These are phyloP conservation scores for Dusona sp. DNA, from an alignment of 2,888 invertebrate species.

Conservation along the genomic window DNA sequence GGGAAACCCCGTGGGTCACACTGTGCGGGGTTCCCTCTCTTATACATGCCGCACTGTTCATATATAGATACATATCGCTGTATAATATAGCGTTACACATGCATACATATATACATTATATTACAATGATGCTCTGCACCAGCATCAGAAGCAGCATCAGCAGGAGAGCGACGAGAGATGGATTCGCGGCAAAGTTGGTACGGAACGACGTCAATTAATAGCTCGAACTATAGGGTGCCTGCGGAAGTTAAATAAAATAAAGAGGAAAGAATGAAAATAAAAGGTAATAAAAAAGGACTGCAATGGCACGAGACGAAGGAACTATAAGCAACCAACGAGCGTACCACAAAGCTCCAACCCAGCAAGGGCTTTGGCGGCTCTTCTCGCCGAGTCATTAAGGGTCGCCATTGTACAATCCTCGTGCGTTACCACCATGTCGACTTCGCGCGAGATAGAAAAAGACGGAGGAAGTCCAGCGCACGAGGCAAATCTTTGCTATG, in stretches of 20 bases:
- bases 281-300: not conserved
- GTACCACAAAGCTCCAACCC: conserved; percentile 19
- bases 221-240: conserved; percentile 82
- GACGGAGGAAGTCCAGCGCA: not conserved
- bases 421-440: conserved; percentile 76
- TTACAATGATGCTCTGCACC: conserved; percentile 41
- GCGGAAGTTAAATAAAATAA: conserved; percentile 82
- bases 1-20: conserved; percentile 66
- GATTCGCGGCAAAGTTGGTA: conserved; percentile 82
- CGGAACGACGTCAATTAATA: conserved; percentile 83
- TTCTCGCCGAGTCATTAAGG: conserved; percentile 80
- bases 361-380: conserved; percentile 82
- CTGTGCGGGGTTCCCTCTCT: conserved; percentile 57
- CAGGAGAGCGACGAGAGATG: conserved; percentile 75
- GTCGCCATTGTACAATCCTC: conserved; percentile 79
- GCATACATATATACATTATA: not conserved
- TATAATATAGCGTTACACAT: not conserved
- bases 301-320: conserved; percentile 76
- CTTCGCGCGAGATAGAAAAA: conserved; percentile 48
- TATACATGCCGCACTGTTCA: conserved; percentile 42
- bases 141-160: conserved; percentile 48
- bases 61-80: not conserved
- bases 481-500: not conserved
- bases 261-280: conserved; percentile 71
- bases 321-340: conserved; percentile 56